phyloP scores from a whole-genome alignment of 2,797 vertebrate species.

The Sternarchorhynchus goeldii region DNA sequence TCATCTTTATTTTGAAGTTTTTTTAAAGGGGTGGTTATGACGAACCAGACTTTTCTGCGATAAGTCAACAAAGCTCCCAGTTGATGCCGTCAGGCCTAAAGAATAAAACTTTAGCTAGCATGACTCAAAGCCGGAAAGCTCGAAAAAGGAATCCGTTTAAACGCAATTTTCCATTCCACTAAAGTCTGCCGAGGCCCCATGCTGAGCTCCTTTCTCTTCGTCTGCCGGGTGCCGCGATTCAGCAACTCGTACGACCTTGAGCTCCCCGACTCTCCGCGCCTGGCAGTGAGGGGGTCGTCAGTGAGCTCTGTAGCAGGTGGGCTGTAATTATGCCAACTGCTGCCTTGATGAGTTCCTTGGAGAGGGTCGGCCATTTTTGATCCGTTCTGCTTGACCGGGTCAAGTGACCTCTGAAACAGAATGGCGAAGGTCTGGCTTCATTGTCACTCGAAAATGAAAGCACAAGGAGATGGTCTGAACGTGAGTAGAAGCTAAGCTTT shows the following conservation, averaged over 20 bases:
- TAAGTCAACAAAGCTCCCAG: conserved; percentile 25
- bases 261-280: conserved; percentile 34
- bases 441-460: background rate
- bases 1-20: background rate
- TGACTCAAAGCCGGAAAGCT: conserved; percentile 44
- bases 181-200: conserved; percentile 48
- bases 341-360: conserved; percentile 47
- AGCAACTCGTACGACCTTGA: conserved; percentile 51
- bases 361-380: conserved; percentile 40
- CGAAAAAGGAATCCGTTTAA: conserved; percentile 49
- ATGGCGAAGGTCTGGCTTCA: no score
- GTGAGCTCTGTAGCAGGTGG: conserved; percentile 47
- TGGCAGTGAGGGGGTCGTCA: conserved; percentile 38
- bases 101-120: conserved; percentile 26
- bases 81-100: conserved; percentile 35
- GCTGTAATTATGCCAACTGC: conserved; percentile 52
- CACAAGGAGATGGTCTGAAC: background rate
- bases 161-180: conserved; percentile 54
- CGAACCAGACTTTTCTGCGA: conserved; percentile 1
- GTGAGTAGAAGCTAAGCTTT: background rate
- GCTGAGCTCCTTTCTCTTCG: conserved; percentile 52
- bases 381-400: conserved; percentile 35
- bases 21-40: background rate
- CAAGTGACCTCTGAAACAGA: conserved; percentile 7
- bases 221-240: conserved; percentile 44